Base-by-base conservation (phyloP, 2,888 invertebrate species). In the Xylota sylvarum region DNA sequence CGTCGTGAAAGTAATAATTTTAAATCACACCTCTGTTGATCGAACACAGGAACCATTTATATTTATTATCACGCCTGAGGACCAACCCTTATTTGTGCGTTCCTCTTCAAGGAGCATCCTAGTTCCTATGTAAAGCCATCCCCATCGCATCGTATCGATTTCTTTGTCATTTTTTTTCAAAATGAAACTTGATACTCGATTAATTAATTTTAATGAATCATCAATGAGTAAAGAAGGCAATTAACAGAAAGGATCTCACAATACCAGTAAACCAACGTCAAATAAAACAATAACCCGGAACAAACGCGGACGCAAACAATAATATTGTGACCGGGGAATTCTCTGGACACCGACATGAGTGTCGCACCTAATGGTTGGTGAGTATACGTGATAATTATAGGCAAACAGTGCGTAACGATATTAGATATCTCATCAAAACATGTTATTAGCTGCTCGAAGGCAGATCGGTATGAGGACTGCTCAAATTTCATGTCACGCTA, bases 1-100 rank as follows among this genome's bases (percentile, higher is more conserved):
- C 9, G 19, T 43, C 43, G 52, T 69, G 30, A 64, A 72, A 56
- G 60, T 70, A 79, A 79, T 79, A 79, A 62, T 79, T 72, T 70
- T 70, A 79, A 79, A 79, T 79, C 70, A 64, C 79, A 79, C 79
- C 79, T 72, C 64, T 70, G 46, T 69, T 70, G 78, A 78, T 78
- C 62, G 70, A 62, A 62, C 78, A 78, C 70, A 55, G 78, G 70
- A 72, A 62, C 55, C 55, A 64, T 79, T 64, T 79, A 64, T 79
- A 79, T 79, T 79, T 79, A 72, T 79, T 70, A 70, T 56, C 62
- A 17, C 55, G 55, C 70, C 35, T 30, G 60, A 55, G 55, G 43
- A 78, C 37, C 52, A 79, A 64, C 70, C 79, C 79, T 62, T 70
- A 48, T 27, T 19, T 40, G 35, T 37, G 6, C n/a, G 32, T 46